phyloP scores from a whole-genome alignment of 1,140 invertebrate species.

The Eumeta japonica region DNA sequence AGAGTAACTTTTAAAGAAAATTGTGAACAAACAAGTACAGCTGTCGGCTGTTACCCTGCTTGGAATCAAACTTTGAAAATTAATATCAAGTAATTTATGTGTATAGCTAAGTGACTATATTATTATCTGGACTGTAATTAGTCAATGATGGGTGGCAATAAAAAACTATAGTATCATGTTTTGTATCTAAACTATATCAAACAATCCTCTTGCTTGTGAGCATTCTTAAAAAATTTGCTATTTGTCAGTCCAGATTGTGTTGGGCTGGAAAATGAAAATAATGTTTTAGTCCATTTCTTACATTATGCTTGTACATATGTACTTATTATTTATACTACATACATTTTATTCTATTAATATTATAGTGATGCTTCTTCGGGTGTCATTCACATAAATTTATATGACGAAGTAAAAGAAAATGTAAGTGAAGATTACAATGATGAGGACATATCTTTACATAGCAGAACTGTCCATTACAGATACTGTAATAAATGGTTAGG shows the following conservation, averaged over 20 bases:
- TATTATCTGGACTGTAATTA: too few species aligned
- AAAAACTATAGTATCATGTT: too few species aligned
- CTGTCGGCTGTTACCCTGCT: constrained; percentile 36
- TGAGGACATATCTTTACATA: constrained; percentile 15
- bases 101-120: too few species aligned
- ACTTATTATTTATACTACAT: constrained; percentile 2
- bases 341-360: constrained; percentile 3
- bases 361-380: constrained; percentile 16
- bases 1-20: constrained; percentile 24
- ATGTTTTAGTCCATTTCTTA: too few species aligned
- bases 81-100: constrained; percentile 25
- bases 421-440: constrained; percentile 17
- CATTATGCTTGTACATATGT: too few species aligned
- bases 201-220: too few species aligned
- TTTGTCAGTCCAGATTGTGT: too few species aligned
- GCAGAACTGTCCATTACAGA: constrained; percentile 19
- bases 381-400: constrained; percentile 34
- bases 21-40: constrained; percentile 21
- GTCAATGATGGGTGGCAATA: too few species aligned
- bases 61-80: constrained; percentile 42
- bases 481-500: constrained; percentile 39
- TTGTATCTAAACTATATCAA: too few species aligned
- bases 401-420: constrained; percentile 33
- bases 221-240: too few species aligned
- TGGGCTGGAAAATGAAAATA: too few species aligned